Evolutionary conservation across 2,888 invertebrate species (phyloP), one percentile per base, ranked within the genome.

Genomic region (Drosophila meridiana): DNA sequence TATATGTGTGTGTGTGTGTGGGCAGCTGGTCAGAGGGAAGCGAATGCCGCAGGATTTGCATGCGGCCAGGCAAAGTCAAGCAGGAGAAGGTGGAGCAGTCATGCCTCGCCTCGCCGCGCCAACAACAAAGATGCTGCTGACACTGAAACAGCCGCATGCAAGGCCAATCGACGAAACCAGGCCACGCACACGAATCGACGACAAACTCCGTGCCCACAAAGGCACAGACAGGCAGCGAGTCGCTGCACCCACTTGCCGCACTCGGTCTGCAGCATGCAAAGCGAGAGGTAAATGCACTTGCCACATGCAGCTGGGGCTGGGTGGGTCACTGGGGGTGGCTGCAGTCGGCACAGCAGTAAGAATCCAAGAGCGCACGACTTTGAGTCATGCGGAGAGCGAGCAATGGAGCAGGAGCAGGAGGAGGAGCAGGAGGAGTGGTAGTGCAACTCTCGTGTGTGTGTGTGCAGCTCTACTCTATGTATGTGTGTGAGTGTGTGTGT

Each of bases 81-180:
- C 38, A 11, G 45, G 28, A 32, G n/a, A 14, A 34, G 63, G 45
- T 36, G 47, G 32, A 58, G 47, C n/a, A 9, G 58, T 4, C 34
- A 7, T 66, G 45, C 26, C 4, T 45, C 45, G 13, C 26, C 11
- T 45, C 45, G 11, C 20, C 20, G 9, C 43, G 76, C 56, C 65
- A 74, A 63, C 73, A 79, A 64, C 80, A 72, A 77, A 80, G 79
- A 80, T 80, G 77, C 80, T 73, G 81, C 78, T 89, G 87, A 83
- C 87, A 87, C 83, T 86, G 86, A 82, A 83, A 83, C 72, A 72
- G 75, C 70, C 75, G 80, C 75, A 76, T 69, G 70, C 83, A 89
- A 87, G 86, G 88, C 86, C 86, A 88, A 89, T 82, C 83, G 76
- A 76, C 81, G 70, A 87, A 87, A 87, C 82, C 83, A 89, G 87